Evolutionary conservation across 1,140 invertebrate genomes (phyloP).

Genomic region (Chironomus striatipennis): DNA sequence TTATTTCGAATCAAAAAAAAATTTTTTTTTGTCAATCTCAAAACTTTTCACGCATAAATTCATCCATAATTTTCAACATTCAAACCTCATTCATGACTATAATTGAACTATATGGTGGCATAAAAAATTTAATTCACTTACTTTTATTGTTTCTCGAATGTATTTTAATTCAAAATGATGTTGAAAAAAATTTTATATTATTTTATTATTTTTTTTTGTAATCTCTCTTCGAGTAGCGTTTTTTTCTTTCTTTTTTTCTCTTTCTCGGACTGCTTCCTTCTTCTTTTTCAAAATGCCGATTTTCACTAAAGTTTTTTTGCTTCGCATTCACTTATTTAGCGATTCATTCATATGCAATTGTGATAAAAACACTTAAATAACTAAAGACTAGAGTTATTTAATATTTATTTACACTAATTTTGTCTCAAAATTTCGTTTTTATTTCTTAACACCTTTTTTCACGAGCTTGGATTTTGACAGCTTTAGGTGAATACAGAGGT

Average conservation of each 20-base stretch:
- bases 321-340: neutral
- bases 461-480: neutral
- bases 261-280: conserved; percentile 17
- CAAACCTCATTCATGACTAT: neutral
- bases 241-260: neutral
- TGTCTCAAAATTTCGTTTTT: conserved; percentile 19
- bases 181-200: neutral
- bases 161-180: conserved; percentile 13
- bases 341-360: conserved; percentile 16
- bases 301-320: conserved; percentile 15
- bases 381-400: conserved; percentile 24
- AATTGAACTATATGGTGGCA: neutral
- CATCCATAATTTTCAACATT: neutral
- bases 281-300: conserved; percentile 24
- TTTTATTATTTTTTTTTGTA: conserved; percentile 14
- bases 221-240: conserved; percentile 21
- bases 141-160: conserved; percentile 19
- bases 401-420: conserved; percentile 23
- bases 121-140: conserved; percentile 1
- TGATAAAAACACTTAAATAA: conserved; percentile 17
- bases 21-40: neutral
- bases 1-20: neutral
- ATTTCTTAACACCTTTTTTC: neutral
- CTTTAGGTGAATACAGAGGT: conserved; percentile 12
- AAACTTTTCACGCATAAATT: neutral